Percentiles rank a stretch among this genome's conserved stretches.
Conservation (phyloP, 2,888 invertebrate genomes). For the Clusia tigrina region DNA sequence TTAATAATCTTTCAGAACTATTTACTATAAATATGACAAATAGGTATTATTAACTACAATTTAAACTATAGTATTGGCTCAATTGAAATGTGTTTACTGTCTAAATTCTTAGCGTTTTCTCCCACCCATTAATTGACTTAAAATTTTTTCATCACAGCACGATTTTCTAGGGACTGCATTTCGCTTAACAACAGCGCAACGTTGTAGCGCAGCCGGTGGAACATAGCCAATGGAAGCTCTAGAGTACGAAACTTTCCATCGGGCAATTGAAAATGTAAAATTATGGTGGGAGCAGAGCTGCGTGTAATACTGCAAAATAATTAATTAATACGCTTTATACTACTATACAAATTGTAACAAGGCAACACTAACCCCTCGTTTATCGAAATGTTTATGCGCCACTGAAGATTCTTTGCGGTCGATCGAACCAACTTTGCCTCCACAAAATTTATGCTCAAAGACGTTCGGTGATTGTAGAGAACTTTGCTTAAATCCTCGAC, state of each 20-base stretch:
- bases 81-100: no score
- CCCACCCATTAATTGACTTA: no score
- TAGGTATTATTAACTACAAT: no score
- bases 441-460: constrained; percentile 58
- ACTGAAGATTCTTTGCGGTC: constrained; percentile 63
- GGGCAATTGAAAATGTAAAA: constrained; percentile 66
- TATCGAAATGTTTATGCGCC: constrained; percentile 67
- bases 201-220: constrained; percentile 67
- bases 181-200: constrained; percentile 66
- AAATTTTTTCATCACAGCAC: constrained; percentile 63
- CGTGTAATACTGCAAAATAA: constrained; percentile 57
- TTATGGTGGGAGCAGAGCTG: constrained; percentile 63
- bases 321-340: constrained; percentile 45
- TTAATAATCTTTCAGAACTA: no score
- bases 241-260: constrained; percentile 65
- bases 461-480: constrained; percentile 65
- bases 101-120: no score
- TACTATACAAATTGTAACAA: constrained; percentile 47
- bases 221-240: constrained; percentile 66
- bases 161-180: constrained; percentile 65
- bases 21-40: no score
- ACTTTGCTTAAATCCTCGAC: constrained; percentile 67
- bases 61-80: no score
- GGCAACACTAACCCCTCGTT: constrained; percentile 66
- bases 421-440: constrained; percentile 63